Conservation (phyloP, 2,113 vertebrate species). For the Proteles cristata region DNA sequence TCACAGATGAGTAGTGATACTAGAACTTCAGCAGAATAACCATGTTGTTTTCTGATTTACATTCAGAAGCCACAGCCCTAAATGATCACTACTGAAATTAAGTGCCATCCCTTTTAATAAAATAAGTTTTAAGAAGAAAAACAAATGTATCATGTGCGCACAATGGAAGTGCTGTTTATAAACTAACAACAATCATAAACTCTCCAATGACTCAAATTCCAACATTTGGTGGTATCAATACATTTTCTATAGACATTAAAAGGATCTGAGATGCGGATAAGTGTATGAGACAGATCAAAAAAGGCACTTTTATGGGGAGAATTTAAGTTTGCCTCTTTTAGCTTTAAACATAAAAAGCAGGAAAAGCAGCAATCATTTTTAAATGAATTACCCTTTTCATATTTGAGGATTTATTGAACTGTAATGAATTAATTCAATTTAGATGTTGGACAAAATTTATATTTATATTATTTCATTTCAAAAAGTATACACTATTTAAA, state of each 20-base stretch:
- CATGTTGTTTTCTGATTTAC: conserved; percentile 54
- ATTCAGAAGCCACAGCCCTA: conserved; percentile 30
- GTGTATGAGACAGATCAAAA: conserved; percentile 13
- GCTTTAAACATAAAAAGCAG: conserved; percentile 62
- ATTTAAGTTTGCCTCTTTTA: conserved; percentile 59
- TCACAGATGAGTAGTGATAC: conserved; percentile 7
- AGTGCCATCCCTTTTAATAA: conserved; percentile 43
- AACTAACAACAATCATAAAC: conserved; percentile 11
- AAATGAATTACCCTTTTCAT: conserved; percentile 66
- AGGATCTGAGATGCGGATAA: neutral
- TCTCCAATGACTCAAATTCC: conserved; percentile 30
- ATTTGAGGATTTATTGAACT: conserved; percentile 63
- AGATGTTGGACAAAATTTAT: conserved; percentile 56
- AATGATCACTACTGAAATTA: conserved; percentile 61
- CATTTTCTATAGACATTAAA: conserved; percentile 36
- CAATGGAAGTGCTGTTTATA: conserved; percentile 41
- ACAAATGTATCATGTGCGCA: neutral
- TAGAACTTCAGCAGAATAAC: conserved; percentile 32
- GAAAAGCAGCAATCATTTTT: conserved; percentile 63
- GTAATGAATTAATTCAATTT: conserved; percentile 70
- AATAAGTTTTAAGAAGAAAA: conserved; percentile 52
- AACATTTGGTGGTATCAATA: neutral
- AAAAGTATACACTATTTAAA: conserved; percentile 35
- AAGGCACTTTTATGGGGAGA: neutral
- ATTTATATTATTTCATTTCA: conserved; percentile 56